Conservation (phyloP, 1,140 invertebrate species). For the Scaptomyza montana region DNA sequence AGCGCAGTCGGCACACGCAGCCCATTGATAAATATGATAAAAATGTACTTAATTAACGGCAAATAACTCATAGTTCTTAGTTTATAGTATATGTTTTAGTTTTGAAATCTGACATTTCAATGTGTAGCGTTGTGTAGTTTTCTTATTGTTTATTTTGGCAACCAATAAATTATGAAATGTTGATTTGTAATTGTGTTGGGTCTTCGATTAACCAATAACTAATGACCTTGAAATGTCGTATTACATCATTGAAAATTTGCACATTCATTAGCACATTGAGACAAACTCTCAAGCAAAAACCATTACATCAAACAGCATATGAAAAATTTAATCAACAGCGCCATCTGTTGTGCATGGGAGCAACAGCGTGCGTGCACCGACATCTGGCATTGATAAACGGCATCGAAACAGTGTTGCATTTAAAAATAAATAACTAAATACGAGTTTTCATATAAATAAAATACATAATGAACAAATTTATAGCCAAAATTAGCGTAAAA, state of each 20-base stretch:
- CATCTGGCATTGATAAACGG: not conserved
- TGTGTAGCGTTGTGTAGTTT: slow-evolving; percentile 46
- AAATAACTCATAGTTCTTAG: slow-evolving; percentile 52
- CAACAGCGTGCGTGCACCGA: not conserved
- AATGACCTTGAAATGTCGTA: too few relatives aligned
- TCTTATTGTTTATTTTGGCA: slow-evolving; percentile 51
- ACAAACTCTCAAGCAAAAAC: too few relatives aligned
- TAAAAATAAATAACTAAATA: not conserved
- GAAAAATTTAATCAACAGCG: not conserved
- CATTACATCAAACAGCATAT: too few relatives aligned
- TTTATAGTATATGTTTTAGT: slow-evolving; percentile 27
- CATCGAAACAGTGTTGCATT: not conserved
- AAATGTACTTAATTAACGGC: slow-evolving; percentile 67
- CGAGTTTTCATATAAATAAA: not conserved
- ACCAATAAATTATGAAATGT: slow-evolving; percentile 75
- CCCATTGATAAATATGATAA: slow-evolving; percentile 40
- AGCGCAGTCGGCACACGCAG: slow-evolving; percentile 45
- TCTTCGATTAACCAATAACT: not conserved
- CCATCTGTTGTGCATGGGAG: not conserved
- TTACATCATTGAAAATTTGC: too few relatives aligned
- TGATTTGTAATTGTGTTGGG: slow-evolving; percentile 40
- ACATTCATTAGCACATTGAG: too few relatives aligned
- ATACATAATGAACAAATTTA: not conserved
- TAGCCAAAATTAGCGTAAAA: not conserved
- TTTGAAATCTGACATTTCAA: slow-evolving; percentile 65